phyloP scores from a whole-genome alignment of 2,113 vertebrate species.

The Cephalopterus ornatus region DNA sequence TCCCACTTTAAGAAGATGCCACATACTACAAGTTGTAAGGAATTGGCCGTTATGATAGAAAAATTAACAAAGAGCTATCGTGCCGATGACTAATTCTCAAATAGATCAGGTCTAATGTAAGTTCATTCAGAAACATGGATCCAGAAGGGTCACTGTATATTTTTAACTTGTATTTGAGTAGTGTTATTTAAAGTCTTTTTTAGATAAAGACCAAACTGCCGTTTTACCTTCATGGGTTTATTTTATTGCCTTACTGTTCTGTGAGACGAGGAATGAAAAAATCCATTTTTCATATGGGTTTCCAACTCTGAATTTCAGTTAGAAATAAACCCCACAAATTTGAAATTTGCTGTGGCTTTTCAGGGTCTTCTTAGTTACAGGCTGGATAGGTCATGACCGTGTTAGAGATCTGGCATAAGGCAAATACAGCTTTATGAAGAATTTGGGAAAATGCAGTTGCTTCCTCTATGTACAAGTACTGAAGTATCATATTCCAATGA shows the following conservation, averaged over 20 bases:
- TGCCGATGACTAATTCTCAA: not conserved
- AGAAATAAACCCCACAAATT: not conserved
- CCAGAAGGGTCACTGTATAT: not conserved
- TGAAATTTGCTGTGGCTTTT: not conserved
- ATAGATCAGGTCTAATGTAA: not conserved
- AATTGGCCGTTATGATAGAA: not conserved
- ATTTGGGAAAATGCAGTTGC: accelerated
- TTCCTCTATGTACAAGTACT: not conserved
- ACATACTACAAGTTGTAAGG: not conserved
- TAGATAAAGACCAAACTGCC: not conserved
- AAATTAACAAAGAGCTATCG: not conserved
- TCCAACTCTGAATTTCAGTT: not conserved
- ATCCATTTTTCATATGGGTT: not conserved
- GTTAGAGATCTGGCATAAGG: not conserved
- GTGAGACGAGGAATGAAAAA: not conserved
- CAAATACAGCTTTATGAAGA: not conserved
- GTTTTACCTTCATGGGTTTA: not conserved
- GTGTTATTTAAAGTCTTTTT: not conserved
- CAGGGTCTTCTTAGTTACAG: not conserved
- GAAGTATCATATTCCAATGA: not conserved
- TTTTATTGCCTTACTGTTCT: not conserved
- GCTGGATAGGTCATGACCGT: accelerated
- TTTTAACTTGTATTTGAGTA: not conserved
- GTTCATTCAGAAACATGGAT: not conserved
- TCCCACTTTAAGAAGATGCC: not conserved